Base-by-base conservation (phyloP, 2,888 invertebrate species). In the Blomia tropicalis region DNA sequence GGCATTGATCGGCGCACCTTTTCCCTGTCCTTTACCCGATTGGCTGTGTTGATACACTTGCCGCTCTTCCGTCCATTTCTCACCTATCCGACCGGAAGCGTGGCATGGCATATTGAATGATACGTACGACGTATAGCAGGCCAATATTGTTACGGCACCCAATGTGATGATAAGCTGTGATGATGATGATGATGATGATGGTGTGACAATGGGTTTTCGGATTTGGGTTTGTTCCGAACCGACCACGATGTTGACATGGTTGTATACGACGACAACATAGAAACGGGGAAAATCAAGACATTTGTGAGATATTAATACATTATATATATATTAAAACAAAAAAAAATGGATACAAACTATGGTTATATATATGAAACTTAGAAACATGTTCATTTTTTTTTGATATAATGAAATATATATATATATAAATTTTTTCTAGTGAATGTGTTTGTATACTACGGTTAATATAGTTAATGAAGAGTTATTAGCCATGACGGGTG, bases 81-180 rank as follows among this genome's bases (percentile, higher is more conserved):
- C 43, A 2, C 59, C 62, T n/a, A 36, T 27, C 56, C 27, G 43
- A 4, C n/a, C 4, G 29, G 53, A 23, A 7, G 47, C 31, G 41
- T 62, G 62, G 41, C 62, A 62, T 2, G 62, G 62, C 62, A 58
- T 62, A 27, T 62, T 25, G 51, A 62, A 62, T 7, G 32, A 29
- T 19, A 62, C 44, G 30, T 62, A 62, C 25, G 62, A 58, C 14
- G 43, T 30, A 44, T 62, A 62, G 19, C 58, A 58, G 29, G 62
- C 58, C 32, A 62, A 41, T n/a, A 62, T 29, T n/a, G 62, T 62
- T 23, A 58, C 27, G 19, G 53, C 58, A 44, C 58, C 58, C 58
- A 62, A 19, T 59, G 58, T 62, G 11, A 62, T 62, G 58, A 62
- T 62, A 19, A 62, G 36, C 62, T 62, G n/a, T 51, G 47, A 11